Evolutionary conservation across 2,113 vertebrate species (phyloP).

Genomic region (Amphiprion ocellaris): DNA sequence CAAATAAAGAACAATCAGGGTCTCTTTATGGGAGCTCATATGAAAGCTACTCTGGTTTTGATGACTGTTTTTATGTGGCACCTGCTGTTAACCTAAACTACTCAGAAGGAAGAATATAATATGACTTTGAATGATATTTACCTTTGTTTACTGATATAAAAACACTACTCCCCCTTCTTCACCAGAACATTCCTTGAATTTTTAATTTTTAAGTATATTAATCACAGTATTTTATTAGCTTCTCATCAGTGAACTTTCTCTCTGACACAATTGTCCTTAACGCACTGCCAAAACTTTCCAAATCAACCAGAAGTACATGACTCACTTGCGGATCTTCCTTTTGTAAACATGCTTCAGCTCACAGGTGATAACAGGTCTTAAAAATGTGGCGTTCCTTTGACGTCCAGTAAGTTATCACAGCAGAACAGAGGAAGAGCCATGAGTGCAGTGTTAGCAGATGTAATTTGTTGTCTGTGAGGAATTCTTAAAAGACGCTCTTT

Average conservation of each 20-base stretch:
- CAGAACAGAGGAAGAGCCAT: slow-evolving; percentile 9
- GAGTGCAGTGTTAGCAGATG: slow-evolving; percentile 30
- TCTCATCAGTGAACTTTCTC: slow-evolving; percentile 28
- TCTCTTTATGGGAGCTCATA: slow-evolving; percentile 37
- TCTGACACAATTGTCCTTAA: slow-evolving; percentile 35
- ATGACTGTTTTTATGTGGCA: slow-evolving; percentile 49
- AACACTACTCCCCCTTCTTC: slow-evolving; percentile 43
- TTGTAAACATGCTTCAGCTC: slow-evolving; percentile 49
- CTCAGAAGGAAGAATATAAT: slow-evolving; percentile 24
- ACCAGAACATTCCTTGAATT: slow-evolving; percentile 38
- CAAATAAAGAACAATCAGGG: slow-evolving; percentile 39
- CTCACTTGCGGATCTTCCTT: slow-evolving; percentile 51
- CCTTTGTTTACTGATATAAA: slow-evolving; percentile 15
- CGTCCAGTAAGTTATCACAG: slow-evolving; percentile 16
- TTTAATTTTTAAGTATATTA: slow-evolving; percentile 38
- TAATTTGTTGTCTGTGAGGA: slow-evolving; percentile 44
- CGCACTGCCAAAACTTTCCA: slow-evolving; percentile 43
- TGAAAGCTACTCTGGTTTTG: slow-evolving; percentile 37
- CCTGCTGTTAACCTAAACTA: slow-evolving; percentile 49
- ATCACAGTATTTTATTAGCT: slow-evolving; percentile 41
- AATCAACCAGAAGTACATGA: slow-evolving; percentile 17
- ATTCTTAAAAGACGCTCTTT: slow-evolving; percentile 37
- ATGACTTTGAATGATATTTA: slow-evolving; percentile 42
- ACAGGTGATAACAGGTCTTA: slow-evolving; percentile 50
- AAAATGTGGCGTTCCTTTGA: slow-evolving; percentile 22